Evolutionary conservation across 35 echinoderm and acorn worm genomes (phyloP), one percentile per base, ranked within the genome.

Genomic region (Stichopus chloronotus): DNA sequence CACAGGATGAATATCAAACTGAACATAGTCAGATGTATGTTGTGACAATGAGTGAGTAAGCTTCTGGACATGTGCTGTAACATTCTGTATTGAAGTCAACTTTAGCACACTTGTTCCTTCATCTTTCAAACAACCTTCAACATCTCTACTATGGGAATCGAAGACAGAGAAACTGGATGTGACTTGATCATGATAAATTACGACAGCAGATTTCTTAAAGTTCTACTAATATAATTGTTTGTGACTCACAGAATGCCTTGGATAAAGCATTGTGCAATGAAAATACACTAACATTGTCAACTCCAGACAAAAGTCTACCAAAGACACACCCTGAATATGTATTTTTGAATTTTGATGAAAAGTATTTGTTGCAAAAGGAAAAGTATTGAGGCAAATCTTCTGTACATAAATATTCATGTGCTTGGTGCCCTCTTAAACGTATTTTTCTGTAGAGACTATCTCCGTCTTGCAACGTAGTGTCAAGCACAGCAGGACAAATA

Each of bases 1-100:
- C 76, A 78, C 19, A 21, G 76, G 52, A 12, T 23, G 76, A 21
- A 78, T 21, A 43, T 78, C 76, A 78, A 78, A 78, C 76, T 78
- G 76, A 21, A 77, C n/a, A 78, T 43, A 78, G 23, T 78, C 19
- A 71, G n/a, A n/a, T 11, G n/a, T 13, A 11, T 21, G 21, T 78
- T 78, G 21, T 21, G 9, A 17, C 76, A 9, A 9, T 78, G 17
- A 78, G 17, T 17, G 52, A 6, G 10, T 21, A 21, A 8, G 23
- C 9, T 9, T 78, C 52, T 23, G 52, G 52, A 78, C 52, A 43
- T 17, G 17, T 9, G 52, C 76, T 21, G 20, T 25, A 4, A 78
- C 52, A 9, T 23, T 5, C 52, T 9, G 52, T 78, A 22, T 43
- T 78, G 23, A 9, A 7, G 76, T 77, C n/a, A 78, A 78, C 6